Base-by-base conservation (phyloP, 2,113 vertebrate genomes). In the Salminus brasiliensis region DNA sequence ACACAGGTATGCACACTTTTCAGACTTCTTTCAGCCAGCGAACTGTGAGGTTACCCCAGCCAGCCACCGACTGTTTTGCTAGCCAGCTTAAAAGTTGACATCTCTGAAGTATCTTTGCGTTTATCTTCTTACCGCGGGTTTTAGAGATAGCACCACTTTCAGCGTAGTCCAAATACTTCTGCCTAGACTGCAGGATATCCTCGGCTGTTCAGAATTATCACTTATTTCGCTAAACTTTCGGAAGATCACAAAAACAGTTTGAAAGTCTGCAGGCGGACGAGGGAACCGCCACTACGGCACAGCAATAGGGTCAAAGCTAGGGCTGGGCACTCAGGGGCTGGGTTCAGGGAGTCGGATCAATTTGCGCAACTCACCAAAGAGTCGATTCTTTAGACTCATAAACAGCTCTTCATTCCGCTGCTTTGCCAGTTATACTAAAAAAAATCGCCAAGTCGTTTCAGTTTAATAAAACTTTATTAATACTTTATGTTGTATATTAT, bases 211-310 rank as follows among this genome's bases (percentile, higher is more conserved):
- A 34, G 18, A 45, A n/a, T 63, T 39, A 9, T 49, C 25, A 52
- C 49, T 81, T 47, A 65, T 29, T 57, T 2, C 27, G 29, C 10
- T 52, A 53, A 76, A 84, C 45, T 76, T 57, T 80, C 23, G 45
- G 7, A n/a, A 77, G 66, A 32, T 69, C 10, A 63, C 32, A 41
- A 45, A 55, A n/a, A 55, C 6, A 80, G 63, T 82, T 85, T 83
- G 81, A 83, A 80, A 74, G 75, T 73, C 68, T 78, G 63, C 68
- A 30, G 59, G 55, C 49, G 45, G n/a, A 34, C 23, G n/a, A 15
- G 72, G 63, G 39, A 82, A 85, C 84, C 77, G 81, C 78, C 81
- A 85, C 72, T 85, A 85, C 84, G 81, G 84, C 74, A 39, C 8
- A 11, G 23, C 15, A 23, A 47, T 62, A 39, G 52, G 74, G 25